Conservation (phyloP, 2,797 vertebrate genomes). For the Hemibagrus guttatus region DNA sequence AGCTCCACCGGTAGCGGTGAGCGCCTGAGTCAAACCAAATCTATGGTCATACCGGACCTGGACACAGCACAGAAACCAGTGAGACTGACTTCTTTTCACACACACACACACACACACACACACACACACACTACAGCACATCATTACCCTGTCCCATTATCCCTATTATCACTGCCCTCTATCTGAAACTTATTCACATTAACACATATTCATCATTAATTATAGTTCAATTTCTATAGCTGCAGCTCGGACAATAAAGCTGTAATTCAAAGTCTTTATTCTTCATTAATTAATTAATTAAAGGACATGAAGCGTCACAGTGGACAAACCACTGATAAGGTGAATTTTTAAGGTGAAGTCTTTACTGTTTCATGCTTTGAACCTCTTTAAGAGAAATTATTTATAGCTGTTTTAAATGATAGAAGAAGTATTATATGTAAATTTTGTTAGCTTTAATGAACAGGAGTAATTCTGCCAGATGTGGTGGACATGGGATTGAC, state of each 20-base stretch:
- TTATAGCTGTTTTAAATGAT: not conserved
- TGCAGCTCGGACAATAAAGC: not conserved
- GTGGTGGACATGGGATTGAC: not conserved
- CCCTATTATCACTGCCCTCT: not conserved
- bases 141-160: not conserved
- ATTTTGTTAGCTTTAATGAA: not conserved
- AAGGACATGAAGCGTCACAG: not conserved
- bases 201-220: not conserved
- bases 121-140: not conserved
- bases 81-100: conserved; percentile 60
- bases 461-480: not conserved
- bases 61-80: conserved; percentile 79
- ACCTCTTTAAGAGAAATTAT: not conserved
- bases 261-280: not conserved
- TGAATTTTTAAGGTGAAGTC: no score
- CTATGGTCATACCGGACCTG: conserved; percentile 86
- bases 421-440: not conserved
- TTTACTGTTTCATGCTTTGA: not conserved
- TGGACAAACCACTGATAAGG: not conserved
- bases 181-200: not conserved
- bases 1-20: conserved; percentile 76
- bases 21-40: conserved; percentile 90
- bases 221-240: not conserved
- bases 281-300: not conserved
- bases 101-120: not conserved